phyloP scores from a whole-genome alignment of 2,888 invertebrate genomes.

The Cataglyphis albicans region DNA sequence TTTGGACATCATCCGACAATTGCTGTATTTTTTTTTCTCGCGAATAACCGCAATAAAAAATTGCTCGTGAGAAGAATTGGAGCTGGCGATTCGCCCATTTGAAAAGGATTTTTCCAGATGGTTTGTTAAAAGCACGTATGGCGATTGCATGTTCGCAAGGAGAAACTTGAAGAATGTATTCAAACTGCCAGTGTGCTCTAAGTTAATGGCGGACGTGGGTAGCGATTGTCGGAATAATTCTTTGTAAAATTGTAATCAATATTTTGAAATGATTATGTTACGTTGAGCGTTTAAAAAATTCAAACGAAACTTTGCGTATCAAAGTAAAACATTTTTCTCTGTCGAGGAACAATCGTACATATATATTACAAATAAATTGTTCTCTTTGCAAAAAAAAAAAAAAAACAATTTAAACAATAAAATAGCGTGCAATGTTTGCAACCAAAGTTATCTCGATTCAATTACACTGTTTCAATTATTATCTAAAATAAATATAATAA shows the following conservation, averaged over 20 bases:
- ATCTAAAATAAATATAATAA: not conserved
- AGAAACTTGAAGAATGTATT: slow-evolving; percentile 13
- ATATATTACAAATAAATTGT: not conserved
- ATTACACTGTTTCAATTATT: not conserved
- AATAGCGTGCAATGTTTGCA: slow-evolving; percentile 26
- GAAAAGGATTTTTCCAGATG: not conserved
- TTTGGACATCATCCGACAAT: not conserved
- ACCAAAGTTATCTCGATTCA: slow-evolving; percentile 12
- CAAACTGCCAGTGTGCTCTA: not conserved
- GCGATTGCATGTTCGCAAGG: not conserved
- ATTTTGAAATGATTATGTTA: not conserved
- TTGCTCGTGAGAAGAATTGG: not conserved
- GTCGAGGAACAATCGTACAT: not conserved
- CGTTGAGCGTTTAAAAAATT: not conserved
- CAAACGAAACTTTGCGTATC: not conserved
- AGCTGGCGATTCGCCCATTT: not conserved
- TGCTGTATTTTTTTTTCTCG: not conserved
- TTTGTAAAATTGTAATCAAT: slow-evolving; percentile 27
- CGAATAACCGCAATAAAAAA: not conserved
- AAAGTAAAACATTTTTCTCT: slow-evolving; percentile 7
- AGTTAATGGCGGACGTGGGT: slow-evolving; percentile 20
- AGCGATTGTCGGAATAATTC: slow-evolving; percentile 22
- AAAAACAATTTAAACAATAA: slow-evolving; percentile 10
- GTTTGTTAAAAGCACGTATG: not conserved
- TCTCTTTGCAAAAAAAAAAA: not conserved